These are phyloP conservation scores for Coenobita brevimanus DNA, from an alignment of 1,140 invertebrate genomes.

Conservation along the genomic window DNA sequence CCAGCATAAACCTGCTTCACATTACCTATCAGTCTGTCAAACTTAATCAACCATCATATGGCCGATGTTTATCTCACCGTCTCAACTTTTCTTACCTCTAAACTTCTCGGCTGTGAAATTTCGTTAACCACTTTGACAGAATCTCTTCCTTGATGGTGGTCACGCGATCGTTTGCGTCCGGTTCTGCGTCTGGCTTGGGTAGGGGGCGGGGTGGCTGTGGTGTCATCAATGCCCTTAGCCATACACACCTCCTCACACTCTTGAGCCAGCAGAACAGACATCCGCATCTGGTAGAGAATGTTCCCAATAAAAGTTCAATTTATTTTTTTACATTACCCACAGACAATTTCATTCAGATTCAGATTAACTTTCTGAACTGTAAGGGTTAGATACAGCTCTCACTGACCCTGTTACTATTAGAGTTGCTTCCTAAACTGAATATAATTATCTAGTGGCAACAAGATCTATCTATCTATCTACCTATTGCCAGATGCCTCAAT, in stretches of 20 bases:
- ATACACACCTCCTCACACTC: constrained; percentile 33
- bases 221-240: constrained; percentile 6
- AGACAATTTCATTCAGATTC: background rate
- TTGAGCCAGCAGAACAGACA: constrained; percentile 59
- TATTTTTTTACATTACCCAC: background rate
- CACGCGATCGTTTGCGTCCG: constrained; percentile 41
- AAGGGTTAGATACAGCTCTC: no score
- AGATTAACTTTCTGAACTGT: background rate
- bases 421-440: no score
- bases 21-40: no score
- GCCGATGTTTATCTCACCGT: no score
- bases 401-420: no score
- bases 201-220: background rate
- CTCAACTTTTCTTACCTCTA: no score
- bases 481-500: no score
- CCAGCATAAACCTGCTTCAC: no score
- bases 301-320: background rate
- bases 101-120: no score
- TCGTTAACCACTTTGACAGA: background rate
- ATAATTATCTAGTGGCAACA: no score
- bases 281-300: constrained; percentile 46
- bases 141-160: constrained; percentile 1
- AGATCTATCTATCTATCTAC: no score
- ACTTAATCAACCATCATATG: no score
- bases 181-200: constrained; percentile 32